These are phyloP conservation scores for Drosophila novamexicana DNA, from an alignment of 1,140 invertebrate species.

Conservation along the genomic window DNA sequence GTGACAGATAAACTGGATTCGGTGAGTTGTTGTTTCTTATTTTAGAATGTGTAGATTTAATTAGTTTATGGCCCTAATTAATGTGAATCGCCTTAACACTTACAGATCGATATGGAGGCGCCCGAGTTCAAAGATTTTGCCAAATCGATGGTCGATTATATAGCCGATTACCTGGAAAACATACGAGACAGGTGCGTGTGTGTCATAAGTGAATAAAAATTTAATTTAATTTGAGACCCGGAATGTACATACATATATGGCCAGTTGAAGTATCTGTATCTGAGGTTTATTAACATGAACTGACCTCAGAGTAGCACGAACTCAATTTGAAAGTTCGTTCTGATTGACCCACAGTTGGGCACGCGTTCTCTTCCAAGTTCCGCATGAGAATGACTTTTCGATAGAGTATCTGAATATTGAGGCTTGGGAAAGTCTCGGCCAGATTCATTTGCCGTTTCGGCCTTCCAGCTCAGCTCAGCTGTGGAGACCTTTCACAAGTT, in stretches of 20 bases:
- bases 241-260: slow-evolving; percentile 34
- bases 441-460: slow-evolving; percentile 28
- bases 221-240: slow-evolving; percentile 41
- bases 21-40: slow-evolving; percentile 56
- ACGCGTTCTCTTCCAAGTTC: slow-evolving; percentile 18
- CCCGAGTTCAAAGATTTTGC: slow-evolving; percentile 91
- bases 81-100: slow-evolving; percentile 4
- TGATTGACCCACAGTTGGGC: slow-evolving; percentile 47
- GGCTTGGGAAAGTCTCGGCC: slow-evolving; percentile 56
- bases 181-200: slow-evolving; percentile 88
- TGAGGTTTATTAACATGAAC: slow-evolving; percentile 37
- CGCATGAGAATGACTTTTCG: slow-evolving; percentile 57
- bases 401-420: slow-evolving; percentile 21
- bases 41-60: slow-evolving; percentile 28
- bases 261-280: background rate
- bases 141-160: slow-evolving; percentile 92
- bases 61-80: slow-evolving; percentile 6
- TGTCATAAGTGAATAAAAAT: slow-evolving; percentile 18
- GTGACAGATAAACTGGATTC: slow-evolving; percentile 77
- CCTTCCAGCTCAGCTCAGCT: slow-evolving; percentile 41
- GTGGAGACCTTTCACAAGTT: slow-evolving; percentile 37
- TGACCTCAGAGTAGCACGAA: slow-evolving; percentile 50
- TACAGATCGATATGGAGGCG: slow-evolving; percentile 88
- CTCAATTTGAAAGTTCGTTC: slow-evolving; percentile 69
- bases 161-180: slow-evolving; percentile 93